Conservation (phyloP, 2,113 vertebrate species). For the Stegastes partitus region DNA sequence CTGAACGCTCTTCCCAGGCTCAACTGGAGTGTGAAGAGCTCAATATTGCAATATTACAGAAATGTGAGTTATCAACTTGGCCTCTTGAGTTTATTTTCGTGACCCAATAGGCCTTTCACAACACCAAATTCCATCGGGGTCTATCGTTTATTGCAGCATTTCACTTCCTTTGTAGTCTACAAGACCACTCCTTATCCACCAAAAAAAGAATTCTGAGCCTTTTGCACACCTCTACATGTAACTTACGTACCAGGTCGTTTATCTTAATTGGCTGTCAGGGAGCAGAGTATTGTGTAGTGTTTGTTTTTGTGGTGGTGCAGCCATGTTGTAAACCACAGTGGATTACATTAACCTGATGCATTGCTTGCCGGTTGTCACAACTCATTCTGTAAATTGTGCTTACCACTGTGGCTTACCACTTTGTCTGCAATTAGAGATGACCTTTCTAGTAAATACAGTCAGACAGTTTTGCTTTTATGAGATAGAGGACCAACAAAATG, state of each 20-base stretch:
- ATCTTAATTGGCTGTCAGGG: too few species aligned
- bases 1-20: conserved; percentile 34
- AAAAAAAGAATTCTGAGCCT: background rate
- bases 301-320: too few species aligned
- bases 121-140: background rate
- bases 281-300: too few species aligned
- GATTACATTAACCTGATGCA: background rate
- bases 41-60: conserved; percentile 24
- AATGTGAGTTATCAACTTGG: conserved; percentile 9
- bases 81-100: conserved; percentile 8
- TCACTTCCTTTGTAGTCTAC: background rate
- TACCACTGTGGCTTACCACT: background rate
- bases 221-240: background rate
- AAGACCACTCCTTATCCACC: background rate
- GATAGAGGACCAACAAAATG: background rate
- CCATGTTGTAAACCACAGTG: background rate
- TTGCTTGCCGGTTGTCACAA: background rate
- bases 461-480: background rate
- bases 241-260: background rate
- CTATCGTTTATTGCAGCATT: background rate
- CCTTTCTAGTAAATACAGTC: background rate
- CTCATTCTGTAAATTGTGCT: background rate
- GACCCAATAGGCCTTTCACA: background rate
- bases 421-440: background rate
- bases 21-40: conserved; percentile 23